Percentiles rank a stretch among this genome's conserved stretches.
Conservation (phyloP, 2,113 vertebrate species). For the Climacteris rufus region DNA sequence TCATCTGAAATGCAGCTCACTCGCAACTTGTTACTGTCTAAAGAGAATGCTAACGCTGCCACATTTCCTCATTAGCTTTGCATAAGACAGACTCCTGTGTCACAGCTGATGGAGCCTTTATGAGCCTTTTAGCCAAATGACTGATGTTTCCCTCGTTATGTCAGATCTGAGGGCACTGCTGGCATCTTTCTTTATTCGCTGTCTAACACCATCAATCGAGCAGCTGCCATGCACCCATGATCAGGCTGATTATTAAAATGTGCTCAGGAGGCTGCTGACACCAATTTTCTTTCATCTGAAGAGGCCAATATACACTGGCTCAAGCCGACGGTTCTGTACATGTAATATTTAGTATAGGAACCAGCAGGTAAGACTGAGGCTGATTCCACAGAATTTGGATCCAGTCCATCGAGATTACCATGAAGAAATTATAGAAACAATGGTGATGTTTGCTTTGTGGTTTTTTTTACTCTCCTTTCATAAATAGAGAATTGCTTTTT, state of each 20-base stretch:
- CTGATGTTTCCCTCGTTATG: slow-evolving; percentile 78
- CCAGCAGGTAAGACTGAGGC: slow-evolving; percentile 47
- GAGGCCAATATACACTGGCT: slow-evolving; percentile 64
- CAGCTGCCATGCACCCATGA: slow-evolving; percentile 76
- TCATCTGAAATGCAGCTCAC: slow-evolving; percentile 63
- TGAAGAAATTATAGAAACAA: background rate
- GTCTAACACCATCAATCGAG: slow-evolving; percentile 76
- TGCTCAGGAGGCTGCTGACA: slow-evolving; percentile 69
- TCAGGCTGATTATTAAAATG: slow-evolving; percentile 79
- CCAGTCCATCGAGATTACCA: background rate
- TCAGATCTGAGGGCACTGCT: slow-evolving; percentile 77
- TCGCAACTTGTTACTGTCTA: slow-evolving; percentile 69
- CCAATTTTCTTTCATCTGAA: slow-evolving; percentile 74
- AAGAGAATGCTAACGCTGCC: slow-evolving; percentile 66
- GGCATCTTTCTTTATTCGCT: slow-evolving; percentile 78
- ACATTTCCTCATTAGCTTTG: slow-evolving; percentile 77
- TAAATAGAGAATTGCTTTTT: background rate
- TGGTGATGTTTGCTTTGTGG: background rate
- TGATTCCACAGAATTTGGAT: background rate
- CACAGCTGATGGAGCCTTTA: slow-evolving; percentile 77
- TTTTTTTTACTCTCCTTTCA: background rate
- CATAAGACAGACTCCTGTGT: slow-evolving; percentile 72
- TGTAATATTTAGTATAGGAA: slow-evolving; percentile 53
- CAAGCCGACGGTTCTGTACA: slow-evolving; percentile 39
- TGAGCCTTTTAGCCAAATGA: slow-evolving; percentile 81